Evolutionary conservation across 1,140 invertebrate species (phyloP).

Genomic region (Palaemon carinicauda): DNA sequence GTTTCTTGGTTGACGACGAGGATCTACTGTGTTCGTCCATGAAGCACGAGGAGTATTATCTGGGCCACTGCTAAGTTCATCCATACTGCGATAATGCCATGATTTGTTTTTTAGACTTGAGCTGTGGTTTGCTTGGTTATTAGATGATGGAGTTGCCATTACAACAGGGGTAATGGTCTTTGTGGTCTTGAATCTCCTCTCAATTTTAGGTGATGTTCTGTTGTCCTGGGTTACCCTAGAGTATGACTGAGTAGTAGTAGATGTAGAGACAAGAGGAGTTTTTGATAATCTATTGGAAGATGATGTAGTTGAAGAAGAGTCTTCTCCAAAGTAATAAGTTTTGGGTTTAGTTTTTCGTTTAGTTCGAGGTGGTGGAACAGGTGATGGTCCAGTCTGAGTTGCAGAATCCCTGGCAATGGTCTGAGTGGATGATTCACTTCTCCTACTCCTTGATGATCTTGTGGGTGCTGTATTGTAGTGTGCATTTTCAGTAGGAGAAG

Average conservation of each 20-base stretch:
- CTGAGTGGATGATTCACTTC: constrained; percentile 7
- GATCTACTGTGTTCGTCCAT: constrained; percentile 58
- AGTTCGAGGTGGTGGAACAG: constrained; percentile 57
- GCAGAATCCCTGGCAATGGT: constrained; percentile 46
- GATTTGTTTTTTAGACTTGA: constrained; percentile 32
- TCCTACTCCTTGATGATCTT: constrained; percentile 28
- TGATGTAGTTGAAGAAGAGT: constrained; percentile 26
- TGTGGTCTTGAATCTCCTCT: constrained; percentile 50
- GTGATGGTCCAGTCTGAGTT: constrained; percentile 41
- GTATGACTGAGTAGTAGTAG: constrained; percentile 16
- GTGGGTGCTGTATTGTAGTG: constrained; percentile 44
- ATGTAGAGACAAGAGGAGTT: constrained; percentile 8
- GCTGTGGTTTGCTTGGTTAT: neutral
- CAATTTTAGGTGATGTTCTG: constrained; percentile 44
- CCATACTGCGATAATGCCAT: constrained; percentile 56
- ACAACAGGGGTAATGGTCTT: constrained; percentile 58
- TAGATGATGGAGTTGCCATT: constrained; percentile 15
- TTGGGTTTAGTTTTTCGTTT: constrained; percentile 53
- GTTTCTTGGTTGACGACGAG: constrained; percentile 42
- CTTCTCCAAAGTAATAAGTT: constrained; percentile 58
- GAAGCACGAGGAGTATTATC: constrained; percentile 30
- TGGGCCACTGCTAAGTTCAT: constrained; percentile 30
- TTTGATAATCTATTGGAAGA: neutral
- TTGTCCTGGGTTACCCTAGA: constrained; percentile 18
- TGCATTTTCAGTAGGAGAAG: neutral